Percentiles rank a stretch among this genome's conserved stretches.
Evolutionary conservation across 2,113 vertebrate species (phyloP).

Genomic region (Oxygymnocypris stewartii): DNA sequence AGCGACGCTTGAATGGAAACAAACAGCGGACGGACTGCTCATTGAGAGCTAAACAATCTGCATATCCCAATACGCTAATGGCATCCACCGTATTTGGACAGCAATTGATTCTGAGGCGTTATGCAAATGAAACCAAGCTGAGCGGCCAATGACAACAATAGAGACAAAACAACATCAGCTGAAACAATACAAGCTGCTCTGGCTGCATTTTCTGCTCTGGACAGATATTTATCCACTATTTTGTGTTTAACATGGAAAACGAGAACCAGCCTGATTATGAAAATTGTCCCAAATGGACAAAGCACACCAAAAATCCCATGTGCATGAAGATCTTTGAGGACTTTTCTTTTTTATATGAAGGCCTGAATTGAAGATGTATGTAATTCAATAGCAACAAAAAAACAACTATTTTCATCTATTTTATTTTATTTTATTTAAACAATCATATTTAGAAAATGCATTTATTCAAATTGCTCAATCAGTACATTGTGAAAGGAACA

Average conservation of each 20-base stretch:
- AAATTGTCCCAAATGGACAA: not conserved
- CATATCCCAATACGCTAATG: constrained; percentile 41
- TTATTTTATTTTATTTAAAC: no score
- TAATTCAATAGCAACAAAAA: no score
- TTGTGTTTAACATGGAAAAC: not conserved
- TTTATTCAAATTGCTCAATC: no score
- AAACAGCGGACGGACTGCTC: constrained; percentile 21
- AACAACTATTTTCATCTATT: no score
- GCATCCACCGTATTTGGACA: constrained; percentile 15
- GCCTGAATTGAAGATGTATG: no score
- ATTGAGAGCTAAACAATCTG: constrained; percentile 46
- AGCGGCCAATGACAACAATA: constrained; percentile 44
- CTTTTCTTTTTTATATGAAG: no score
- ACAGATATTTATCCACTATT: constrained; percentile 7
- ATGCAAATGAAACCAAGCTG: constrained; percentile 46
- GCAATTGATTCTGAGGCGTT: constrained; percentile 37
- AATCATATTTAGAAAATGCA: no score
- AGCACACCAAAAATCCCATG: not conserved
- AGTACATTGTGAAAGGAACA: no score
- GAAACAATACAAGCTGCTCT: constrained; percentile 27
- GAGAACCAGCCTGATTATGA: not conserved
- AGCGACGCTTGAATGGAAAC: not conserved
- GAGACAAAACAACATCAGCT: constrained; percentile 33
- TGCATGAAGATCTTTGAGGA: not conserved
- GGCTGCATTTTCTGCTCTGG: not conserved